These are phyloP conservation scores for Heliconius hewitsoni DNA, from an alignment of 1,140 invertebrate genomes.

Conservation along the genomic window DNA sequence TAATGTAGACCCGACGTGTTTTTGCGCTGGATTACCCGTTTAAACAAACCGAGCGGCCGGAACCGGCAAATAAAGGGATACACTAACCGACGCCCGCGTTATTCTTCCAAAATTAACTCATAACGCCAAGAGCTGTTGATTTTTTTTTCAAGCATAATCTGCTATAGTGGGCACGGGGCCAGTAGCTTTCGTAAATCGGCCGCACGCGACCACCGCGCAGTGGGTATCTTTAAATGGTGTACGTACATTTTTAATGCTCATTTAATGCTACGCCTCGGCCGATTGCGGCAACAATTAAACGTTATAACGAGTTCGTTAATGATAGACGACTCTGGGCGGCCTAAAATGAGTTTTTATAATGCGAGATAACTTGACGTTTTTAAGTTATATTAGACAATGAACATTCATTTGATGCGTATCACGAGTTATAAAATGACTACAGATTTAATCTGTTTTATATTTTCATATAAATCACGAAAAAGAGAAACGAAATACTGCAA, in stretches of 20 bases:
- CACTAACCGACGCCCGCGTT: conserved; percentile 74
- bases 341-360: conserved; percentile 52
- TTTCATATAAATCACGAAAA: conserved; percentile 16
- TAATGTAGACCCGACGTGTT: conserved; percentile 64
- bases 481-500: conserved; percentile 20
- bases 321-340: conserved; percentile 60
- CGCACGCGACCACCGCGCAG: conserved; percentile 73
- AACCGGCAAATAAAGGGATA: conserved; percentile 76
- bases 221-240: conserved; percentile 78
- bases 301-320: conserved; percentile 77
- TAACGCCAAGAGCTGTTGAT: conserved; percentile 76
- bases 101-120: conserved; percentile 81
- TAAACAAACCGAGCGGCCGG: conserved; percentile 72
- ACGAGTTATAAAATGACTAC: not conserved
- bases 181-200: conserved; percentile 75
- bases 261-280: conserved; percentile 70
- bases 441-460: not conserved
- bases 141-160: conserved; percentile 76
- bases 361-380: conserved; percentile 45
- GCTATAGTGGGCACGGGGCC: conserved; percentile 76
- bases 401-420: conserved; percentile 17
- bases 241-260: conserved; percentile 76
- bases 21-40: conserved; percentile 75
- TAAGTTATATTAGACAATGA: conserved; percentile 27
- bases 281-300: conserved; percentile 75